Evolutionary conservation across 1,140 invertebrate genomes (phyloP), one percentile per base, ranked within the genome.

Genomic region (Drosophila littoralis): DNA sequence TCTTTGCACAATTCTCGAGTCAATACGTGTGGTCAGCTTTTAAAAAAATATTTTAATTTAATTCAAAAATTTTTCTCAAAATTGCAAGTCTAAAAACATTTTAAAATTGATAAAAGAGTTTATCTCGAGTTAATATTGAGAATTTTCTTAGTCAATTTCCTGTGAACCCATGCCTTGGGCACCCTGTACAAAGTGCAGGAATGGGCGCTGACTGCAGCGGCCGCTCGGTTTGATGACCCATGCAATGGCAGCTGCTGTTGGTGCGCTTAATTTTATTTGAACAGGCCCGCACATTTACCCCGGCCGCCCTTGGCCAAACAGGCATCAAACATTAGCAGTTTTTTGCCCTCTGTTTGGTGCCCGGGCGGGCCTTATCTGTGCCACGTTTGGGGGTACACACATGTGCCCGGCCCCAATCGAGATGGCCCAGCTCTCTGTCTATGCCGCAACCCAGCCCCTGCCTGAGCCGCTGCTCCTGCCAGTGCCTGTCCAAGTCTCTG

Each of bases 211-310:
- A 52, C 50, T 72, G 61, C 60, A 75, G 13, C 71, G 59, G 33
- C 38, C 43, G 38, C 75, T 71, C 76, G 71, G 83, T 89, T 86
- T 88, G 83, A 89, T 88, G 83, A 88, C 80, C 83, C 83, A 71
- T 89, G 70, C 70, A 66, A 55, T 74, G 66, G 57, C 42, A 61
- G 46, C 75, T 68, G 46, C 75, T 68, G 79, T 67, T 82, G 71
- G 75, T 54, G 72, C 54, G 66, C 83, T 68, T 86, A 79, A 86
- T 89, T 83, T 83, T 86, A 77, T 86, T 86, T 86, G 76, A 86
- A 74, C 83, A 79, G 77, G 65, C 60, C 63, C 76, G 65, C 68
- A 64, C 54, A 51, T 42, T 50, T 22, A 6, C 15, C 46, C 12
- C 15, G 15, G 6, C 43, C 28, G 13, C 22, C 9, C 17, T 7